Percentiles rank a stretch among this genome's conserved stretches.
Conservation (phyloP, 2,888 invertebrate genomes). For the Clitarchus hookeri region DNA sequence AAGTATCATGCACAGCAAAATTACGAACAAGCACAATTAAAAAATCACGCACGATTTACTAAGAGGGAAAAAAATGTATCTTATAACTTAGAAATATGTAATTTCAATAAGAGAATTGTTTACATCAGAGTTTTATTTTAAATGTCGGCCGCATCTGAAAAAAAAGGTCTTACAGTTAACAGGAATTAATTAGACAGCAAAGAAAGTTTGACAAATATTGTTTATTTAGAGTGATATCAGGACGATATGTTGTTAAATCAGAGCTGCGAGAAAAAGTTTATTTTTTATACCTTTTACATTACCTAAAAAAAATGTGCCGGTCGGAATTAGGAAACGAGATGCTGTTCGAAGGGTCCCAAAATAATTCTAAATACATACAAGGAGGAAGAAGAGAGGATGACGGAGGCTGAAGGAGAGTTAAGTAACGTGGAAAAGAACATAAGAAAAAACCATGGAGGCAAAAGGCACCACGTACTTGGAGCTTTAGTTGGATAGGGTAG, state of each 20-base stretch:
- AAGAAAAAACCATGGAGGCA: background rate
- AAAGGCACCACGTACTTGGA: conserved; percentile 61
- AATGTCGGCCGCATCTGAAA: background rate
- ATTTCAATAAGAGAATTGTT: background rate
- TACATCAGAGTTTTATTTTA: background rate
- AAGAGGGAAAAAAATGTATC: no score
- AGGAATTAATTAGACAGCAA: background rate
- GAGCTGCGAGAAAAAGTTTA: background rate
- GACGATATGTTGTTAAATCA: background rate
- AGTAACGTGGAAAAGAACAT: background rate
- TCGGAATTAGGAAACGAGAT: background rate
- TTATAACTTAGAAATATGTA: no score
- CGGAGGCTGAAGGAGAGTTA: conserved; percentile 6
- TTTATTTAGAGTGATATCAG: background rate
- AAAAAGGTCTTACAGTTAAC: background rate
- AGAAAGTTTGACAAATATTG: background rate
- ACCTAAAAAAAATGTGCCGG: background rate
- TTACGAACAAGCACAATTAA: background rate
- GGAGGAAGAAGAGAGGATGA: background rate
- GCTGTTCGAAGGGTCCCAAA: background rate
- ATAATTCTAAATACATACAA: background rate
- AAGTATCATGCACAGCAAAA: background rate
- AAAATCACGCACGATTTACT: no score
- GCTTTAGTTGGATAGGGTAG: conserved; percentile 57
- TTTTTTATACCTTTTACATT: background rate